Base-by-base conservation (phyloP, 1,140 invertebrate genomes). In the Diorhabda sublineata region DNA sequence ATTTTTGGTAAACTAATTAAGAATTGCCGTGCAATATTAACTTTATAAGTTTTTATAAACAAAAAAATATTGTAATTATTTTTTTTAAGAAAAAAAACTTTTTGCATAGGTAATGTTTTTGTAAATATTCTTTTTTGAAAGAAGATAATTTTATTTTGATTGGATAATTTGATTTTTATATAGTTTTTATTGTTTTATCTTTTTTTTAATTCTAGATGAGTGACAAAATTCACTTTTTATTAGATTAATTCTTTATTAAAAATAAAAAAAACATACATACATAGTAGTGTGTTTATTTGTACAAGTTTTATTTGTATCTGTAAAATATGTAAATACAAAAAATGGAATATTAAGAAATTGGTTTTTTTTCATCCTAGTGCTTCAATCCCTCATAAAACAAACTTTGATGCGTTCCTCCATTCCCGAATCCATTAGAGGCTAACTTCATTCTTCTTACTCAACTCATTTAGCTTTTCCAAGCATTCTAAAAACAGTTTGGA, bases 231-330 rank as follows among this genome's bases (percentile, higher is more conserved):
- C 47, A 52, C 47, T 52, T 52, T 52, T 6, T 52, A 52, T 52
- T 52, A 52, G 47, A 52, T 8, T 52, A 52, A 52, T 52, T 52
- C 26, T 52, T n/a, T 52, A n/a, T 52, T 52, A 52, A 52, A 52
- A 52, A 52, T n/a, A 52, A 6, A 8, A 52, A 52, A 26, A 26
- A 26, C 26, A 26, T 26, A 26, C 26, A 26, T 26, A 26, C 26
- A 26, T 26, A 26, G 26, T 26, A 26, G 26, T 26, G 26, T 26
- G 26, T 26, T 26, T 26, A 52, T 52, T 52, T 52, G 47, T 52
- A 52, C 47, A 52, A 52, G 47, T 52, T 52, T 52, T 52, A 52
- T 52, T 52, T 52, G 47, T 52, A 52, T 52, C 6, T 52, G 47
- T 52, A 52, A 52, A 52, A 8, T 52, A 52, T 52, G 47, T 52